Percentiles rank a stretch among this genome's conserved stretches.
phyloP scores from a whole-genome alignment of 2,113 vertebrate species.

The Agelaius tricolor region DNA sequence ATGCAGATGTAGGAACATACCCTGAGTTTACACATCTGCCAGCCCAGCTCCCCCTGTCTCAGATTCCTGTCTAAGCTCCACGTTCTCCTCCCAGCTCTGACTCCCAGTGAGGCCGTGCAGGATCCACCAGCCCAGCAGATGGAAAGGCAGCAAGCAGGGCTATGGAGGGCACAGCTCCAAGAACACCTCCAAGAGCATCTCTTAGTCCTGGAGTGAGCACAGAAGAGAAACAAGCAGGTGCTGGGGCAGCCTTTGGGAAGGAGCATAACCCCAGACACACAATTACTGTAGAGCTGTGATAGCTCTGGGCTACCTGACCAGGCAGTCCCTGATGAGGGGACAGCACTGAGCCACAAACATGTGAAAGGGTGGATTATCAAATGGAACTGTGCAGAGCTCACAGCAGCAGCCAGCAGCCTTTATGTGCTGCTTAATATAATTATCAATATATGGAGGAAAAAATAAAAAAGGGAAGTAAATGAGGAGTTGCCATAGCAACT shows the following conservation, averaged over 20 bases:
- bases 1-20: fast-evolving
- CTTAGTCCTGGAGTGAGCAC: neutral
- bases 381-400: neutral
- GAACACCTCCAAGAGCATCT: neutral
- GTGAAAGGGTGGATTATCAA: neutral
- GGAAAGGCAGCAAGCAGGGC: neutral
- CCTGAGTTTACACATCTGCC: neutral
- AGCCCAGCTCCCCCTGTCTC: neutral
- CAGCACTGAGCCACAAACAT: neutral
- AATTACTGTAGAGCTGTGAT: fast-evolving
- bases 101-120: neutral
- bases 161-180: neutral
- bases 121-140: neutral
- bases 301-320: neutral
- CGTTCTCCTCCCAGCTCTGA: neutral
- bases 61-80: neutral
- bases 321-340: neutral
- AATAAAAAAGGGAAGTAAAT: constrained; percentile 15
- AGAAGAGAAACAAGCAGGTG: neutral
- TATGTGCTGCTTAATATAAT: constrained; percentile 38
- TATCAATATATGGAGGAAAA: constrained; percentile 1
- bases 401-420: constrained; percentile 1
- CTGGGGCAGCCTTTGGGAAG: neutral
- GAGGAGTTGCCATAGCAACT: constrained; percentile 60
- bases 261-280: neutral